Evolutionary conservation across 2,113 vertebrate species (phyloP), one percentile per base, ranked within the genome.

Genomic region (Rattus norvegicus): DNA sequence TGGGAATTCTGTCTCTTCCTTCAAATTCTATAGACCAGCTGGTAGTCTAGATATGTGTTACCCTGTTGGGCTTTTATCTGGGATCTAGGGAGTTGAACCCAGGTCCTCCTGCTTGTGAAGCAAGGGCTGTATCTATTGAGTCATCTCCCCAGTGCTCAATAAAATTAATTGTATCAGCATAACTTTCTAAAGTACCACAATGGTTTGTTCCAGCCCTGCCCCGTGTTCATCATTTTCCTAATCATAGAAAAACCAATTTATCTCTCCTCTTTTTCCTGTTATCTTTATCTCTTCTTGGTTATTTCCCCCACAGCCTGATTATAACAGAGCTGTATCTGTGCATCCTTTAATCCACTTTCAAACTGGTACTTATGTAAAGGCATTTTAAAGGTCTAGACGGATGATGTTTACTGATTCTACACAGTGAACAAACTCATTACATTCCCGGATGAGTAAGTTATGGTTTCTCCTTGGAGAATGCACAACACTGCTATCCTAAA

Each of bases 391-490:
- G 72, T 69, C 86, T 96, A 92, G 96, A 94, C 36, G 91, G 30
- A 84, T 26, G 24, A 85, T 83, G 61, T 84, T 95, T 94, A 80
- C n/a, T 13, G 7, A 91, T 90, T 94, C 24, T 96, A 22, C 69
- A 75, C 84, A 81, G 65, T 72, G 93, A 24, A 65, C 17, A 70
- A 65, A 73, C 13, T 87, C 39, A 75, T 47, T 88, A 75, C 56
- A 90, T 76, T 93, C 30, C 70, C 77, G 91, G 59, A 94, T 96
- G 92, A 95, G 36, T 65, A 89, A 93, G 17, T 67, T 87, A 81
- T 14, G 13, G 77, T 93, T 95, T 94, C 28, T 79, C 69, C 61
- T 85, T 90, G 92, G 20, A 94, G 63, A 92, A 97, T 33, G 85
- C 73, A 84, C 0, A 65, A 36, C 7, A 20, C 47, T 63, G 89